Evolutionary conservation across 2,888 invertebrate genomes (phyloP).

Genomic region (Cosmia trapezina): DNA sequence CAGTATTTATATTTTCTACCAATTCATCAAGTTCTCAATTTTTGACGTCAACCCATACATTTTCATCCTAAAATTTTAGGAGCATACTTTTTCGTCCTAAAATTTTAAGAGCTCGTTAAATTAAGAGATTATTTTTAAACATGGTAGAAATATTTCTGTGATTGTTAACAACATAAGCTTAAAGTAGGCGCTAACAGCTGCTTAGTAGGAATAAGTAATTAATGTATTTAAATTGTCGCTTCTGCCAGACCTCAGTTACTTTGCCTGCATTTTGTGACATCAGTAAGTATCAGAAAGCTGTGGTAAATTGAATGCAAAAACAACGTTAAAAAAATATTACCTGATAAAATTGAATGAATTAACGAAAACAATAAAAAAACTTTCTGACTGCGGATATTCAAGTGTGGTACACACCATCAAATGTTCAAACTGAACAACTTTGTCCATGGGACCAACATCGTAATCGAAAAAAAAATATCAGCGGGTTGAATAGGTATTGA

Average conservation of each 20-base stretch:
- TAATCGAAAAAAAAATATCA: no score
- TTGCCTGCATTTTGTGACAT: slow-evolving; percentile 31
- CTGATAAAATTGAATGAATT: no score
- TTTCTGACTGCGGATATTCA: no score
- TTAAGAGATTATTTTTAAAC: slow-evolving; percentile 27
- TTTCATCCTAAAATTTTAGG: neutral
- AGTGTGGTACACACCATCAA: no score
- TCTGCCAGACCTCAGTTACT: slow-evolving; percentile 6
- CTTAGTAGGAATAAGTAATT: slow-evolving; percentile 48
- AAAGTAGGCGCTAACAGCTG: slow-evolving; percentile 47
- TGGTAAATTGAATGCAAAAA: no score
- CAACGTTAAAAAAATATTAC: no score
- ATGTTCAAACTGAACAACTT: no score
- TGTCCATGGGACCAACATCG: no score
- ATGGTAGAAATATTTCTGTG: slow-evolving; percentile 66
- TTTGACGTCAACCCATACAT: neutral
- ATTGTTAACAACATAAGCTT: slow-evolving; percentile 66
- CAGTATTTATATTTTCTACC: slow-evolving; percentile 57
- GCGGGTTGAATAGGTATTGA: no score
- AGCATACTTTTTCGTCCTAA: neutral
- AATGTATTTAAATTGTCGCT: slow-evolving; percentile 23
- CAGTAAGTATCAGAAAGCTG: no score
- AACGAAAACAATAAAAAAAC: no score
- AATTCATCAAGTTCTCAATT: slow-evolving; percentile 27
- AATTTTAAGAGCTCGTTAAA: neutral